Conservation (phyloP, 2,113 vertebrate species). For the Crotalus tigris region DNA sequence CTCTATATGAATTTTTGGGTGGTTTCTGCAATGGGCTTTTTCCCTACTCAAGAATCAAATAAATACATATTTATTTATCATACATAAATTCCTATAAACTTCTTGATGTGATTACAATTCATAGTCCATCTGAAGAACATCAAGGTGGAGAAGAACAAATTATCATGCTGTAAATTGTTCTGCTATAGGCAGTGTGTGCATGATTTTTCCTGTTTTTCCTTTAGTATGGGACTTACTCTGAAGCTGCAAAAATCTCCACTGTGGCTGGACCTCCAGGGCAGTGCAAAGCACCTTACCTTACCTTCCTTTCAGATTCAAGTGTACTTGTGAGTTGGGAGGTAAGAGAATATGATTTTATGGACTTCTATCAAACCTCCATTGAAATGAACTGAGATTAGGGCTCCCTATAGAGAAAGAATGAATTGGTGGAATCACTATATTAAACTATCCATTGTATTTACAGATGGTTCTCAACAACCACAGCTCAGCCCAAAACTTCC, state of each 20-base stretch:
- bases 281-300: constrained; percentile 83
- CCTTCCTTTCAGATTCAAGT: constrained; percentile 80
- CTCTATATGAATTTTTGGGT: not conserved
- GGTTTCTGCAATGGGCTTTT: not conserved
- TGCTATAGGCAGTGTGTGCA: not conserved
- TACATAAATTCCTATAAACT: not conserved
- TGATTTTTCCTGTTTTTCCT: constrained; percentile 21
- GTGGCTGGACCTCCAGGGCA: constrained; percentile 90
- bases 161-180: not conserved
- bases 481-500: too few relatives aligned
- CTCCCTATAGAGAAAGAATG: not conserved
- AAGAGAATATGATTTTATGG: constrained; percentile 42
- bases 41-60: not conserved
- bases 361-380: not conserved
- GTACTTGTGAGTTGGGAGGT: constrained; percentile 93
- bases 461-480: too few relatives aligned
- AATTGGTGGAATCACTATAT: not conserved
- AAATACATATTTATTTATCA: not conserved
- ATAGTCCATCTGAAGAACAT: not conserved
- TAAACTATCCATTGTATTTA: not conserved
- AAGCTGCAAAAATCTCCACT: constrained; percentile 84
- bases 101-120: not conserved
- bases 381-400: not conserved
- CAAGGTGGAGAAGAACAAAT: not conserved
- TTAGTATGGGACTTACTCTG: constrained; percentile 85